Percentiles rank a stretch among this genome's conserved stretches.
Conservation (phyloP, 2,797 vertebrate genomes). For the Chelidonichthys spinosus region DNA sequence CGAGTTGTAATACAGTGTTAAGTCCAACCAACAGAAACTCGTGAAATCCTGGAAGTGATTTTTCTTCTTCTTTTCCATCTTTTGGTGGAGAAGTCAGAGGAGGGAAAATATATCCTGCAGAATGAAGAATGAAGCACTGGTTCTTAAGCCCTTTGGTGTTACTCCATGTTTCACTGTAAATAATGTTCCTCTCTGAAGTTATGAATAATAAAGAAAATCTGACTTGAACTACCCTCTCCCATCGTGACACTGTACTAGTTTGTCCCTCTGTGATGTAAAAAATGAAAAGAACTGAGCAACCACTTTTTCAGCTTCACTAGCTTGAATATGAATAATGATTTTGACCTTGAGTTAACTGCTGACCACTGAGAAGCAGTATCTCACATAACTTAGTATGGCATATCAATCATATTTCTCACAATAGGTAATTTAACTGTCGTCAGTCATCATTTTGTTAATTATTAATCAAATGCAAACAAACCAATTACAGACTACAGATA, state of each 20-base stretch:
- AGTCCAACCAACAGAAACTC: conserved; percentile 26
- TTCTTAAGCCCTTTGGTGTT: conserved; percentile 45
- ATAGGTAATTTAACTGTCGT: background rate
- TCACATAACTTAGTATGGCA: background rate
- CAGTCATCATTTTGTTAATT: background rate
- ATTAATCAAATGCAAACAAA: background rate
- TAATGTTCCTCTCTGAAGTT: conserved; percentile 47
- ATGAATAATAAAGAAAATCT: conserved; percentile 51
- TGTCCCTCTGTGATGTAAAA: conserved; percentile 26
- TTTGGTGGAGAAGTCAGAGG: conserved; percentile 34
- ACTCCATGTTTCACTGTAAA: conserved; percentile 49
- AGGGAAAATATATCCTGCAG: conserved; percentile 28
- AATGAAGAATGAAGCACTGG: conserved; percentile 50
- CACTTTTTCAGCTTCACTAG: conserved; percentile 13
- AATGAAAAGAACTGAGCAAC: conserved; percentile 14
- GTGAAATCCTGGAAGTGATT: background rate
- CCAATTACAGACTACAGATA: background rate
- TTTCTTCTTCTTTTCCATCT: conserved; percentile 28
- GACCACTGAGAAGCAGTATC: background rate
- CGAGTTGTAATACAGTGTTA: conserved; percentile 11
- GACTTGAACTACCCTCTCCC: conserved; percentile 4
- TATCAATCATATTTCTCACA: background rate
- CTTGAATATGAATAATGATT: conserved; percentile 17
- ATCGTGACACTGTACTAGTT: conserved; percentile 14
- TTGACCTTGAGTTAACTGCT: background rate